Conservation (phyloP, 2,797 vertebrate genomes). For the Pteronotus mesoamericanus region DNA sequence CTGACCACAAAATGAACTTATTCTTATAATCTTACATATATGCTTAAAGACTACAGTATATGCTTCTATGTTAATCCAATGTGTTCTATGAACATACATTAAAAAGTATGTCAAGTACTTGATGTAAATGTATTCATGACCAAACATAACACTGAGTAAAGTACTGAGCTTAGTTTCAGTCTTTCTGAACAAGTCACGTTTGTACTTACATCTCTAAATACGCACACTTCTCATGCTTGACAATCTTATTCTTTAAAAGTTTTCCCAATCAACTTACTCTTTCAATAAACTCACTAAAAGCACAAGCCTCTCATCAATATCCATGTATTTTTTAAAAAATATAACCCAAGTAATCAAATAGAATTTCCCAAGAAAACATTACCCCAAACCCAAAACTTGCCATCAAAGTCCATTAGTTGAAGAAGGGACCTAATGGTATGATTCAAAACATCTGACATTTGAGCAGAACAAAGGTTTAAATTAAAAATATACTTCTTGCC, state of each 20-base stretch:
- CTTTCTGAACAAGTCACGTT: background rate
- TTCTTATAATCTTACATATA: background rate
- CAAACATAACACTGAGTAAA: background rate
- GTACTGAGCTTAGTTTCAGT: background rate
- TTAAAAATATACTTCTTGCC: background rate
- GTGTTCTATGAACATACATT: slow-evolving; percentile 30
- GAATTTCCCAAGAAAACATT: slow-evolving; percentile 44
- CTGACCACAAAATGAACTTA: slow-evolving; percentile 53
- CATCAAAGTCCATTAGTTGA: background rate
- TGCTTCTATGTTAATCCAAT: slow-evolving; percentile 51
- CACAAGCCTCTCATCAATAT: background rate
- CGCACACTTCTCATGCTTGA: background rate
- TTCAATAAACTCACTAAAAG: slow-evolving; percentile 22
- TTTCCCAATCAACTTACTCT: slow-evolving; percentile 11
- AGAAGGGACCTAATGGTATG: background rate
- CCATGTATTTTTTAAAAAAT: slow-evolving; percentile 33
- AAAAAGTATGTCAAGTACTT: background rate
- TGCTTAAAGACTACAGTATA: slow-evolving; percentile 30
- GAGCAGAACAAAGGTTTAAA: background rate
- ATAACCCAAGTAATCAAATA: slow-evolving; percentile 19
- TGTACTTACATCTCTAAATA: background rate
- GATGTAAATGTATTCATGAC: background rate
- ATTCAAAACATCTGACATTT: background rate
- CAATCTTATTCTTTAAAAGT: background rate
- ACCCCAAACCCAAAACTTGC: slow-evolving; percentile 27